Evolutionary conservation across 53 echinoderm and acorn worm species (phyloP).

Genomic region (Antedon mediterranea): DNA sequence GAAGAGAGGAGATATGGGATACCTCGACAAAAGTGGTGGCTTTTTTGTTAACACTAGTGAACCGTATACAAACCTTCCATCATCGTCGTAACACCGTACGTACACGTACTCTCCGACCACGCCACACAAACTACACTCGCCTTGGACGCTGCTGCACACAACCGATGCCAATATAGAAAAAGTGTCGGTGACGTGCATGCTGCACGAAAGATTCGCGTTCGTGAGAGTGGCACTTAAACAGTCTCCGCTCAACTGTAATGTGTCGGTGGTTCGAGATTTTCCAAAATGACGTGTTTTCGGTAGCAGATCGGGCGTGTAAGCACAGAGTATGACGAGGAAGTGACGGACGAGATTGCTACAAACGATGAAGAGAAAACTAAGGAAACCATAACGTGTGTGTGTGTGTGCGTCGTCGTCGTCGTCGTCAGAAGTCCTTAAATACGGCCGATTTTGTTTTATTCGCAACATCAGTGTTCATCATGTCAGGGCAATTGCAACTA

Average conservation of each 20-base stretch:
- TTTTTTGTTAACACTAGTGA: not conserved
- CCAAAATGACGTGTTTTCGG: not conserved
- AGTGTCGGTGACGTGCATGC: not conserved
- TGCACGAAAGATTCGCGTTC: not conserved
- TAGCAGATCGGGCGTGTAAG: not conserved
- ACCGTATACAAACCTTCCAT: not conserved
- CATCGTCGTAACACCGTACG: not conserved
- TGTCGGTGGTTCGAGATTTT: no score
- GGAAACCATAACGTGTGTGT: no score
- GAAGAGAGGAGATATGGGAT: not conserved
- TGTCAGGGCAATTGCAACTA: not conserved
- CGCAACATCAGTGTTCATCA: not conserved
- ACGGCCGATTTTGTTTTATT: no score
- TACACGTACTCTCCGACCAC: not conserved
- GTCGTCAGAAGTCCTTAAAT: not conserved
- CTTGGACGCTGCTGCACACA: not conserved
- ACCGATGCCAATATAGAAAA: not conserved
- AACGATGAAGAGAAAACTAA: not conserved
- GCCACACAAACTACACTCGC: not conserved
- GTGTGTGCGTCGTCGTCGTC: no score
- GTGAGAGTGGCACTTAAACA: not conserved
- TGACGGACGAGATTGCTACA: not conserved
- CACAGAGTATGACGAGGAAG: not conserved
- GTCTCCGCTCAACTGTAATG: not conserved
- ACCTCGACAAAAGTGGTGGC: not conserved